Evolutionary conservation across 2,888 invertebrate species (phyloP), one percentile per base, ranked within the genome.

Genomic region (Nasonia oneida): DNA sequence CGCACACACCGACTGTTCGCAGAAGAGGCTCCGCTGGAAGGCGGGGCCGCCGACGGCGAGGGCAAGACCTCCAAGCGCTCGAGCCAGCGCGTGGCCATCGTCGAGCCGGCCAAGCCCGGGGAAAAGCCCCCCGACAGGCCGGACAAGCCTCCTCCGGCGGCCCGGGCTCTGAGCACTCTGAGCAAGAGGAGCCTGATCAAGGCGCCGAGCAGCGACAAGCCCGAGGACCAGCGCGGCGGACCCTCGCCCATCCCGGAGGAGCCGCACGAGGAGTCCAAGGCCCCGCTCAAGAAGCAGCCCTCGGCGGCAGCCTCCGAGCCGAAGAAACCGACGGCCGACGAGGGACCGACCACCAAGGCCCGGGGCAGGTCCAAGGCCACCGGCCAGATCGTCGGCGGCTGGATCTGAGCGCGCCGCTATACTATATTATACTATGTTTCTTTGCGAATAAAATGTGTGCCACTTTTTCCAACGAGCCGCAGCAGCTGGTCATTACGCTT

Each of bases 341-440:
- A 86, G 14, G 89, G 89, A 18, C 93, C 94, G 0, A 94, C 94
- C 53, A 95, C 95, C 85, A 93, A 93, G 89, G 90, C 91, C 37
- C 89, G 93, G 37, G 97, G 97, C 15, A 96, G 95, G 91, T 97
- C 97, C 3, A 96, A 95, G 90, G 95, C 96, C 0, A 96, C 96
- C 0, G 97, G 97, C 0, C 96, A 95, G 93, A 94, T 96, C 88
- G 95, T 96, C 87, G 95, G 96, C 23, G 97, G 97, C 1, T 97
- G 97, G 97, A 94, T 97, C 82, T 97, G 95, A 94, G 57, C 29
- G 29, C 39, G 53, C 18, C 50, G 33, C 15, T 29, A 53, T 23
- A 1, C 3, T 0, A 29, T 0, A 3, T 4, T 53, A 18, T 10
- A 4, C 2, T 70, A 3, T 79, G 1, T 61, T 78, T 53, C 23